phyloP scores from a whole-genome alignment of 2,113 vertebrate species.

The Rhabdornis inornatus region DNA sequence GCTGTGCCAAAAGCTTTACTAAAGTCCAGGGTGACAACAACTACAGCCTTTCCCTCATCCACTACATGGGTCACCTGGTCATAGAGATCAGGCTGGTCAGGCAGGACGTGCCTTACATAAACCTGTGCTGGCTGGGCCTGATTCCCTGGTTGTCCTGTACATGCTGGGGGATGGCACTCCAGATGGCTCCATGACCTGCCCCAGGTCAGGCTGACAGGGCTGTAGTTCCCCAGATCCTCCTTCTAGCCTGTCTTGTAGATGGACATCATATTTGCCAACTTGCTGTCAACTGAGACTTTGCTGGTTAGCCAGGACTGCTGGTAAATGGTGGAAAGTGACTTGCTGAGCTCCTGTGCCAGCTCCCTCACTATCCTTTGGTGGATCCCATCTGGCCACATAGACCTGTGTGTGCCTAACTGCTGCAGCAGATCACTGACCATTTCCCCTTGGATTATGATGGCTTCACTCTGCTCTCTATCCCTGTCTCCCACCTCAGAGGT shows the following conservation, averaged over 20 bases:
- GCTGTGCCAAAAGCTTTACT: no score
- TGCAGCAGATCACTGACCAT: background rate
- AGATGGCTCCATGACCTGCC: no score
- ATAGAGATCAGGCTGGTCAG: no score
- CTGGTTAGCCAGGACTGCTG: background rate
- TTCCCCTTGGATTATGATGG: background rate
- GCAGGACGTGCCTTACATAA: no score
- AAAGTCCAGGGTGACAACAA: no score
- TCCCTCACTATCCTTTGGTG: accelerated
- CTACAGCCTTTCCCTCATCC: no score
- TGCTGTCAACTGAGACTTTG: background rate
- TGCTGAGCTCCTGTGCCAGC: background rate
- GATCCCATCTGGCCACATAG: background rate
- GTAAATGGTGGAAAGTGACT: background rate
- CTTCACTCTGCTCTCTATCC: background rate
- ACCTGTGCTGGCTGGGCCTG: no score
- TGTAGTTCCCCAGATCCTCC: background rate
- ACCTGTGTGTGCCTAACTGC: background rate
- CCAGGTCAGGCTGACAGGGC: no score
- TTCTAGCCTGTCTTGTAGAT: background rate
- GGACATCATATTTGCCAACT: background rate
- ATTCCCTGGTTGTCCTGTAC: no score
- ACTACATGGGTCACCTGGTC: no score
- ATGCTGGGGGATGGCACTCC: no score
- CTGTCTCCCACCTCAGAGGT: background rate